Evolutionary conservation across 2,797 vertebrate species (phyloP).

Genomic region (Rhinichthys osculus): DNA sequence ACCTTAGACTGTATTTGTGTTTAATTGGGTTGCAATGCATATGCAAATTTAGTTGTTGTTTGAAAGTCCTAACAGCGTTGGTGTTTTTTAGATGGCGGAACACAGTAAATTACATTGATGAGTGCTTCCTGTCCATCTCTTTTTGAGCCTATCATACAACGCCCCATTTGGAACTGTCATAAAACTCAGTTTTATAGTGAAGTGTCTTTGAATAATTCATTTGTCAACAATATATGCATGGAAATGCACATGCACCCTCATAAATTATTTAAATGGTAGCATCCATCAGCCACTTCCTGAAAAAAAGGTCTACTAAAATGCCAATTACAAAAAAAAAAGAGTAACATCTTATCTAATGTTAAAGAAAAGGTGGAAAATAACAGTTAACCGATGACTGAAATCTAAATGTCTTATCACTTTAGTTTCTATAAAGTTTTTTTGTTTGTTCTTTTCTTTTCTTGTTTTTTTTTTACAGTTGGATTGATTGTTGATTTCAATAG

Average conservation of each 20-base stretch:
- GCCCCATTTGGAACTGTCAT: slow-evolving; percentile 59
- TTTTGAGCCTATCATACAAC: slow-evolving; percentile 64
- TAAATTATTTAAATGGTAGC: slow-evolving; percentile 47
- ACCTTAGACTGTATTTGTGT: slow-evolving; percentile 73
- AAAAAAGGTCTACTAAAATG: neutral
- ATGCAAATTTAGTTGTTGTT: slow-evolving; percentile 69
- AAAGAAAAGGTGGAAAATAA: neutral
- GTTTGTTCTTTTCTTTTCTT: too few relatives aligned
- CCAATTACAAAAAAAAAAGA: neutral
- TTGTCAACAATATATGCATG: slow-evolving; percentile 48
- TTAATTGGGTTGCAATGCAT: slow-evolving; percentile 69
- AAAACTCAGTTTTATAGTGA: slow-evolving; percentile 62
- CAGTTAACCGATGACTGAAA: neutral
- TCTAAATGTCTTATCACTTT: neutral
- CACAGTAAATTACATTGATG: slow-evolving; percentile 65
- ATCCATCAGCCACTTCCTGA: slow-evolving; percentile 35
- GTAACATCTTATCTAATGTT: neutral
- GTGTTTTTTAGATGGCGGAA: slow-evolving; percentile 62
- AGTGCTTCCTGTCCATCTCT: slow-evolving; percentile 65
- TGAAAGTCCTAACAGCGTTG: slow-evolving; percentile 66
- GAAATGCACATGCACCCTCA: slow-evolving; percentile 48
- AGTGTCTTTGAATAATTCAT: slow-evolving; percentile 62
- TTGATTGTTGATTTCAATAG: neutral
- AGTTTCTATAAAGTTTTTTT: too few relatives aligned
- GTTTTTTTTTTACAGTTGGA: too few relatives aligned